These are phyloP conservation scores for Xanthorhoe spadicearia DNA, from an alignment of 2,888 invertebrate species.

Conservation along the genomic window DNA sequence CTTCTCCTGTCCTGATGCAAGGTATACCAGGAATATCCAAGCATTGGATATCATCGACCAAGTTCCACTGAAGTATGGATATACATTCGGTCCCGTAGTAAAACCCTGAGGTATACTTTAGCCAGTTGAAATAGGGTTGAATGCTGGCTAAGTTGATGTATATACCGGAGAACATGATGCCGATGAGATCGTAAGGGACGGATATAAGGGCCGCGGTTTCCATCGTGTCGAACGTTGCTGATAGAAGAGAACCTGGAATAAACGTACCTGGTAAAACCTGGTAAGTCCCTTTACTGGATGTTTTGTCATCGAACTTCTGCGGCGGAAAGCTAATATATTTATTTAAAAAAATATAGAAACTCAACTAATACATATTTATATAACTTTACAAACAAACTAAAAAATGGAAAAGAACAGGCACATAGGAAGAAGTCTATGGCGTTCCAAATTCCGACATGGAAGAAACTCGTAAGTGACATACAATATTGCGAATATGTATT, in stretches of 20 bases:
- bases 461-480: no score
- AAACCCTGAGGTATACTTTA: slow-evolving; percentile 88
- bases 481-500: no score
- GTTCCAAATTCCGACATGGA: no score
- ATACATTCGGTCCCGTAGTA: slow-evolving; percentile 89
- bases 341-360: neutral
- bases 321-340: neutral
- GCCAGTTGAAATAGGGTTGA: slow-evolving; percentile 79
- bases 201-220: slow-evolving; percentile 88
- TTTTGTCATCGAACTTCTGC: neutral
- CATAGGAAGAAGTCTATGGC: no score
- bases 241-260: slow-evolving; percentile 86
- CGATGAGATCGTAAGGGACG: slow-evolving; percentile 87
- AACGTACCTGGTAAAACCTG: no score
- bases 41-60: slow-evolving; percentile 85
- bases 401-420: no score
- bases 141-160: slow-evolving; percentile 87
- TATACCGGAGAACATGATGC: slow-evolving; percentile 87
- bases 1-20: slow-evolving; percentile 85
- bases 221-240: slow-evolving; percentile 88
- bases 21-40: slow-evolving; percentile 81
- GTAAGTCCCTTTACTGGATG: no score
- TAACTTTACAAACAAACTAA: no score
- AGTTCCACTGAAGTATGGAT: slow-evolving; percentile 88
- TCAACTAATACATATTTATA: no score